Base-by-base conservation (phyloP, 2,113 vertebrate genomes). In the Takifugu flavidus region DNA sequence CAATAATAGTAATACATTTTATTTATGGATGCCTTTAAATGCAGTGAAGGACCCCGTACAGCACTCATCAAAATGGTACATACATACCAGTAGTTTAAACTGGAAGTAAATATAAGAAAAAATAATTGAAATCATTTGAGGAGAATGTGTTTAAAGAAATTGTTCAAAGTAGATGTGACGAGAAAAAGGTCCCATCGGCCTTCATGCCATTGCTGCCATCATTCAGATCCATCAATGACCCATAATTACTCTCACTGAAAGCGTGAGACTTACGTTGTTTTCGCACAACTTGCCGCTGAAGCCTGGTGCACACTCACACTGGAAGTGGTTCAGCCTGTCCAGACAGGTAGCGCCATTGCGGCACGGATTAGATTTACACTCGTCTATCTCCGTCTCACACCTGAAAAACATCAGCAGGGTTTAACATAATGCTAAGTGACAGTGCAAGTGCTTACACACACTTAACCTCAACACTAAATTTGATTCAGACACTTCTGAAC, bases 281-380 rank as follows among this genome's bases (percentile, higher is more conserved):
- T 96, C 93, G 1, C 97, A 99, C 74, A 83, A 86, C 25, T 79
- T 88, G 13, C 97, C 97, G 0, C 88, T 94, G 83, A 91, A 98
- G 72, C 92, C 91, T 1, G 82, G 67, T 0, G 83, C 84, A 76
- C 97, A 99, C 67, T 91, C n/a, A 31, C 97, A 99, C 72, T 93
- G 87, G 29, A 88, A 95, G 31, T 75, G 86, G 78, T 93, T 93
- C n/a, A 89, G 87, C 0, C 87, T 75, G 71, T 91, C 90, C 60
- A 87, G 88, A 74, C 97, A 99, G 11, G 93, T 94, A 46, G 93
- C 96, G 6, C 94, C 95, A 0, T 98, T 95, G 65, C 93, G 90
- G 86, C 97, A 99, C 0, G 96, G 96, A 70, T 88, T 92, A 3
- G 92, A 91, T 0, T 89, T 88, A 26, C 97, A 99, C 56, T 94